Evolutionary conservation across 1,140 invertebrate species (phyloP).

Genomic region (Acromyrmex charruanus): DNA sequence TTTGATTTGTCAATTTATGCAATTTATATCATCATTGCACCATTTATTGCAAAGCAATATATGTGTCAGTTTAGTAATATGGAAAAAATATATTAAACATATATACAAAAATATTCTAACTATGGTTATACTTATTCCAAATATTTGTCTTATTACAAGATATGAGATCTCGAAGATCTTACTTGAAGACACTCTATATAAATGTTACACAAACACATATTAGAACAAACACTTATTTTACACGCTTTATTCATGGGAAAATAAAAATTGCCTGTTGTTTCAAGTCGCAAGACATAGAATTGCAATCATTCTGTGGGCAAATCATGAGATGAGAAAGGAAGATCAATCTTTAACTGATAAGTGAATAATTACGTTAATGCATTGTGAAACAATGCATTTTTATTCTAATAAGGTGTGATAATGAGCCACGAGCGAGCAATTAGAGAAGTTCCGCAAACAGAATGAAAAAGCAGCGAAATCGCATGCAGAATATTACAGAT

Average conservation of each 20-base stretch:
- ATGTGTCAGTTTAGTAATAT: neutral
- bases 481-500: neutral
- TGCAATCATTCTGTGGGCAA: conserved; percentile 14
- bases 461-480: conserved; percentile 18
- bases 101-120: neutral
- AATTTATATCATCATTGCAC: neutral
- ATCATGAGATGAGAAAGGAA: conserved; percentile 52
- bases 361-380: conserved; percentile 24
- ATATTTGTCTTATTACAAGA: neutral
- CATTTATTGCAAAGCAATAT: neutral
- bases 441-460: conserved; percentile 23
- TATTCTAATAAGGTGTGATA: conserved; percentile 28
- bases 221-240: neutral
- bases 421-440: conserved; percentile 2
- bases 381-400: neutral
- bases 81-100: neutral
- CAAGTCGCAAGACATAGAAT: conserved; percentile 26
- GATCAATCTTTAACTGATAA: conserved; percentile 36
- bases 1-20: neutral
- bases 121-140: neutral
- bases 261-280: neutral
- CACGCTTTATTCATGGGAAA: conserved; percentile 16
- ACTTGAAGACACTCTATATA: conserved; percentile 7
- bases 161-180: neutral
- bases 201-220: conserved; percentile 40